Base-by-base conservation (phyloP, 2,888 invertebrate genomes). In the Caenorhabditis wallacei region DNA sequence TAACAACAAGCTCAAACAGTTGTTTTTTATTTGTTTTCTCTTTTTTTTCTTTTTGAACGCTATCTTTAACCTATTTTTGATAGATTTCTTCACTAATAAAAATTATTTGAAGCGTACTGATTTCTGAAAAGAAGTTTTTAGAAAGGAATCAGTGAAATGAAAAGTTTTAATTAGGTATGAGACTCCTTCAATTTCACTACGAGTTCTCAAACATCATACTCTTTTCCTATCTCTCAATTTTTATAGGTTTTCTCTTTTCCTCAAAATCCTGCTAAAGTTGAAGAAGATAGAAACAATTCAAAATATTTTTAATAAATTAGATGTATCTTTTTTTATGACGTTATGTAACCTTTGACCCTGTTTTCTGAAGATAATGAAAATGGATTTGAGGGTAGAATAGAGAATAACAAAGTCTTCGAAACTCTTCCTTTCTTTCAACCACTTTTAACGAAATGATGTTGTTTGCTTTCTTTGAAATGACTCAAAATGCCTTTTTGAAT, bases 91-190 rank as follows among this genome's bases (percentile, higher is more conserved):
- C 8, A 30, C 30, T 30, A 30, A 30, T 30, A 30, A n/a, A n/a
- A n/a, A 30, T 18, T 48, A 3, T n/a, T 48, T 48, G 18, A 48
- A 10, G 5, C 18, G n/a, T 8, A 48, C 46, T n/a, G 18, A 18
- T 48, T 63, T 46, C 13, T 63, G 22, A 61, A 43, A 40, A 48
- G 2, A 18, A 48, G 46, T 46, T 46, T 20, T 37, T 8, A 30
- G 7, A 40, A 16, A 26, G 35, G 37, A 68, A 68, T 37, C 66
- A 68, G 66, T 30, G 37, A 24, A 37, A 68, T 68, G 66, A 53
- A 24, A 53, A 48, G 66, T 40, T 68, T 53, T 68, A 68, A 68
- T 68, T 48, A 64, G 51, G 13, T 51, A 22, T 20, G 40, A 5
- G 11, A 16, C 11, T 18, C n/a, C 20, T 64, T 30, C 11, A 35